phyloP scores from a whole-genome alignment of 2,113 vertebrate genomes.

The Ramphastos sulfuratus region DNA sequence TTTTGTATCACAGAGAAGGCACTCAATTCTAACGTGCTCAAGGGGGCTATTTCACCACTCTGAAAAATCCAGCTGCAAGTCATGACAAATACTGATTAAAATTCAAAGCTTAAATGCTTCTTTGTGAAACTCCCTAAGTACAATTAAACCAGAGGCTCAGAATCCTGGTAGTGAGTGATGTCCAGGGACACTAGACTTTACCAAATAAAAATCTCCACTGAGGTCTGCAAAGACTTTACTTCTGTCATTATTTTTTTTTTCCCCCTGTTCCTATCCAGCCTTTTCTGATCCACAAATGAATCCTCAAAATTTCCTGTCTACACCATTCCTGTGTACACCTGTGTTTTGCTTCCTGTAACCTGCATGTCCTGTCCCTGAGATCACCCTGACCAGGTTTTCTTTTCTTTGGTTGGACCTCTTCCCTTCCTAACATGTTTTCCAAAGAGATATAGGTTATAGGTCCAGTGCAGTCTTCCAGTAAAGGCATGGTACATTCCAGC shows the following conservation, averaged over 20 bases:
- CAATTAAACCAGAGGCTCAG: slow-evolving; percentile 78
- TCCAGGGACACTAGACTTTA: slow-evolving; percentile 73
- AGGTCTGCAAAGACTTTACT: not conserved
- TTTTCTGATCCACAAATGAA: slow-evolving; percentile 35
- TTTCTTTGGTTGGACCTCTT: slow-evolving; percentile 63
- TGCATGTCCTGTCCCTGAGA: slow-evolving; percentile 66
- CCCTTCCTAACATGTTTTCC: slow-evolving; percentile 13
- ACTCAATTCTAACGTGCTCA: not conserved
- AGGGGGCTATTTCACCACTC: slow-evolving; percentile 33
- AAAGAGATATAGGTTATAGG: not conserved
- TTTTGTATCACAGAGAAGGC: slow-evolving; percentile 33
- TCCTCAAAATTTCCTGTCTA: not conserved
- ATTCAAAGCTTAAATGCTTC: slow-evolving; percentile 66
- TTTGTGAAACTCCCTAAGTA: slow-evolving; percentile 86
- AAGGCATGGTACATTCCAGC: slow-evolving; percentile 56
- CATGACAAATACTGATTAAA: slow-evolving; percentile 43
- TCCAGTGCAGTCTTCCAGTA: slow-evolving; percentile 63
- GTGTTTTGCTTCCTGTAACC: not conserved
- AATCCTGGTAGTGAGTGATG: slow-evolving; percentile 73
- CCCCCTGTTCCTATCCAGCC: not conserved
- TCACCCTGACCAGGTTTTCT: slow-evolving; percentile 68
- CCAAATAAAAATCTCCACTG: slow-evolving; percentile 40
- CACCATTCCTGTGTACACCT: not conserved
- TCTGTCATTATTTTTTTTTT: not conserved
- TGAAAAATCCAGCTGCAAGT: slow-evolving; percentile 54